Base-by-base conservation (phyloP, 2,113 vertebrate species). In the Vidua chalybeata region DNA sequence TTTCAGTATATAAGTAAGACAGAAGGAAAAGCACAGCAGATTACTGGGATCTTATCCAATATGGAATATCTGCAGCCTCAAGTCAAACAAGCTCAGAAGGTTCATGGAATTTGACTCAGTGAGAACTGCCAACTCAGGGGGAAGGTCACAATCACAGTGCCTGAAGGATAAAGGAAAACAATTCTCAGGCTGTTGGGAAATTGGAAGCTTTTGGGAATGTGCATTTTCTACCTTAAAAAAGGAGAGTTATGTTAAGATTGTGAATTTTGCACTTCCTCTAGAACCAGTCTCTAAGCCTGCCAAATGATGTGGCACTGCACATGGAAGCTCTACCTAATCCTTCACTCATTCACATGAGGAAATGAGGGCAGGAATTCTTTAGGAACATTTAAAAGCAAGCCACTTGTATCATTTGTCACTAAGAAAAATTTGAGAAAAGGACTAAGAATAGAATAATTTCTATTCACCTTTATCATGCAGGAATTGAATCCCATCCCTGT, bases 61-160 rank as follows among this genome's bases (percentile, higher is more conserved):
- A 45, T 5, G 22, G 88, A 92, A 84, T 94, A 96, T 94, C 94
- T 95, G 92, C 87, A 95, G 91, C 86, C 77, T 95, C 83, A 78
- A 96, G 93, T 95, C 91, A 95, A 94, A 97, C 39, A 71, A 96
- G 81, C 91, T 94, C 87, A 72, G 91, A 79, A 87, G 77, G 89
- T 82, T 94, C 91, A 55, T 76, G 95, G 89, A 95, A 95, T 95
- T 85, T 82, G 76, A 64, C 74, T 93, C 61, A 9, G 73, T 55
- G 52, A 89, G 77, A 84, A 46, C 52, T 72, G 95, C 94, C 89
- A 96, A 28, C 72, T 83, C 75, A 74, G 72, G 56, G 68, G 56
- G 76, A 95, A 94, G 93, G 82, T 96, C 92, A 81, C 46, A 85
- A 33, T 64, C 82, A 59, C 68, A 81, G 48, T 9, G 64, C 78